phyloP scores from a whole-genome alignment of 2,797 vertebrate species.

The Mallotus villosus region DNA sequence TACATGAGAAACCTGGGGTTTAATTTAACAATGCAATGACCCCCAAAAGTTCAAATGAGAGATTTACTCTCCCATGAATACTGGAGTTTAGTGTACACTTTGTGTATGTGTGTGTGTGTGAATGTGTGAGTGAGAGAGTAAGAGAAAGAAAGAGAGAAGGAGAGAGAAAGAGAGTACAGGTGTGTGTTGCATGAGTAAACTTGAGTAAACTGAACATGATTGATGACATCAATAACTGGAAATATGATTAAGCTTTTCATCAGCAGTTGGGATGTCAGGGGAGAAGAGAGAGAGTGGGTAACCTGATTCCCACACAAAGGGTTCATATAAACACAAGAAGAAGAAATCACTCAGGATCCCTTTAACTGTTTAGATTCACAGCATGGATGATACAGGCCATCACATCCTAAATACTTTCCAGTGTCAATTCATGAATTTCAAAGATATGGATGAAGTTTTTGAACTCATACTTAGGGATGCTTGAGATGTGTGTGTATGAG shows the following conservation, averaged over 20 bases:
- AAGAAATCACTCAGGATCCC: neutral
- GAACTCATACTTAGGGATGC: too few species aligned
- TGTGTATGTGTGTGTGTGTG: neutral
- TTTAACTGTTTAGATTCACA: too few species aligned
- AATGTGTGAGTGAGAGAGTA: conserved; percentile 5
- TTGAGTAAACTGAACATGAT: conserved; percentile 20
- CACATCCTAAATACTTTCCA: too few species aligned
- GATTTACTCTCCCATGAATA: conserved; percentile 3
- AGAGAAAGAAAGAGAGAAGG: conserved; percentile 5
- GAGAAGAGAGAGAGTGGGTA: conserved; percentile 41
- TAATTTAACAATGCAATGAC: conserved; percentile 50
- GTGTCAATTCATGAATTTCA: too few species aligned
- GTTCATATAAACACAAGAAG: conserved; percentile 24
- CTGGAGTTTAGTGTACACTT: neutral
- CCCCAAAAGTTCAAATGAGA: conserved; percentile 2
- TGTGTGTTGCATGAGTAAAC: neutral
- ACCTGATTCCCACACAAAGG: conserved; percentile 43
- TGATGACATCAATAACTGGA: conserved; percentile 50
- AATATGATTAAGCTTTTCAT: conserved; percentile 30
- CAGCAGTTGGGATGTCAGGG: conserved; percentile 12
- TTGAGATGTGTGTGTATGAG: too few species aligned
- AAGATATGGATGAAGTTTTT: too few species aligned
- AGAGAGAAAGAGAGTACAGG: neutral
- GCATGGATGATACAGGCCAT: too few species aligned
- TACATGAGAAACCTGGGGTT: conserved; percentile 34